Base-by-base conservation (phyloP, 2,888 invertebrate genomes). In the Aphodius sticticus region DNA sequence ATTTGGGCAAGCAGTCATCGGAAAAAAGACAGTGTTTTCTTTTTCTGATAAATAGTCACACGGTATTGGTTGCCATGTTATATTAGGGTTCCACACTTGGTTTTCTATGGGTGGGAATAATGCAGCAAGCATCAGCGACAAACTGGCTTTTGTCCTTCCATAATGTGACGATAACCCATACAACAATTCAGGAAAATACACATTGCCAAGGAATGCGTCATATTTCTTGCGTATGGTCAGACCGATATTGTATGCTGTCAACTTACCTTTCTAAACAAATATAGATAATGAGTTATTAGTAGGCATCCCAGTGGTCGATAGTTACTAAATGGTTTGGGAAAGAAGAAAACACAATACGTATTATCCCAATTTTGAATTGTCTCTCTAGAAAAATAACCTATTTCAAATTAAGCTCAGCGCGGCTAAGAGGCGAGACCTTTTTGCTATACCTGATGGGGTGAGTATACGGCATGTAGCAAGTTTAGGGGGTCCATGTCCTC, bases 21-120 rank as follows among this genome's bases (percentile, higher is more conserved):
- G 74, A 12, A 35, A 35, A 14, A 74, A 74, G 3, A 74, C 74
- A 12, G 36, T 35, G 35, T 74, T 74, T 26, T 74, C 74, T 4
- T 37, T 74, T 74, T 35, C 35, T 0, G 74, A n/a, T 7, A 36
- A 74, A 35, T 35, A 35, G 36, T 74, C 37, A 35, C n/a, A 74
- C 7, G 74, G 35, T 36, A 74, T 74, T 5, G 74, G 74, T 36
- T 74, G 74, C 74, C 74, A 74, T 5, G 14, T 36, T 74, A 74
- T 36, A 12, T 26, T 37, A 9, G 26, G n/a, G 26, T 74, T 74
- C 74, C 74, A 74, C 9, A 74, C 15, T 74, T 74, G 26, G 2
- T 16, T 9, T 3, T 35, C 37, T 7, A 6, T 74, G 6, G 74
- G 74, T n/a, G 74, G 74, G 2, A 74, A 74, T 12, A 74, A 36